phyloP scores from a whole-genome alignment of 2,113 vertebrate species.

The Podiceps cristatus region DNA sequence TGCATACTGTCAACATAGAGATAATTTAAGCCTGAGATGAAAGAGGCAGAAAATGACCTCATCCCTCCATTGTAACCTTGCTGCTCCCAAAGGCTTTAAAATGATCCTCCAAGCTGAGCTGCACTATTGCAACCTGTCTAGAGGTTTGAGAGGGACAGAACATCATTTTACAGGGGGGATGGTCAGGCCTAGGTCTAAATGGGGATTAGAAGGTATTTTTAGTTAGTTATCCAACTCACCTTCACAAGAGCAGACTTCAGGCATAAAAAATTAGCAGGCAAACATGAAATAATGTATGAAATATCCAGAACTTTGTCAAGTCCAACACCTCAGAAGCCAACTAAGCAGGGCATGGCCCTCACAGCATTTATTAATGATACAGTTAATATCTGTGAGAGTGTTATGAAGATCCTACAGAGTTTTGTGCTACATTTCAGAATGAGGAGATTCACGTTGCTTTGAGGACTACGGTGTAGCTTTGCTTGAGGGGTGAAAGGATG shows the following conservation, averaged over 20 bases:
- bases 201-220: neutral
- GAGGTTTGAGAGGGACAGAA: neutral
- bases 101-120: neutral
- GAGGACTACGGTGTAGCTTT: neutral
- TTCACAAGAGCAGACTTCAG: neutral
- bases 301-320: neutral
- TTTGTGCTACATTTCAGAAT: neutral
- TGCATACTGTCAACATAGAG: neutral
- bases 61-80: conserved; percentile 30
- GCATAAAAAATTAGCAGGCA: neutral
- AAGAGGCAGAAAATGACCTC: conserved; percentile 47
- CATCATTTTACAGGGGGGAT: neutral
- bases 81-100: conserved; percentile 40
- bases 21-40: conserved; percentile 35
- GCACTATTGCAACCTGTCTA: neutral
- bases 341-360: neutral
- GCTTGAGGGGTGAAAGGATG: neutral
- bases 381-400: neutral
- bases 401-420: neutral
- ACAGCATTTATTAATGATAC: neutral
- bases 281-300: neutral
- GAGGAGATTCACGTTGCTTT: neutral
- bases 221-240: neutral
- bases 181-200: neutral
- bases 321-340: neutral